phyloP scores from a whole-genome alignment of 2,888 invertebrate genomes.

The Cistogaster globosa region DNA sequence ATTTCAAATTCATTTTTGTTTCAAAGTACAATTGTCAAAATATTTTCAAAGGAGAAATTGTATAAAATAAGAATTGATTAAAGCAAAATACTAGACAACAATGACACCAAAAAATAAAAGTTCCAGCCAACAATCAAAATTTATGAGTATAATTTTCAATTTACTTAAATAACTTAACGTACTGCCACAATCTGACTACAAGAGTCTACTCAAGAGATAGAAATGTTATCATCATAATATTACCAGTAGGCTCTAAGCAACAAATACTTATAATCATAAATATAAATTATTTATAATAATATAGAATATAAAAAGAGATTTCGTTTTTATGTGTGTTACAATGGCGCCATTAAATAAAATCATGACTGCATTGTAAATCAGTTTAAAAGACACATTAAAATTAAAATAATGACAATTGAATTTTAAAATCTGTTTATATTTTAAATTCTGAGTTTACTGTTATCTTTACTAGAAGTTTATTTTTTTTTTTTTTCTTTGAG shows the following conservation, averaged over 20 bases:
- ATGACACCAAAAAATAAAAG: slow-evolving; percentile 13
- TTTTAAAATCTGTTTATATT: slow-evolving; percentile 41
- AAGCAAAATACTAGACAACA: slow-evolving; percentile 15
- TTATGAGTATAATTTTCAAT: slow-evolving; percentile 43
- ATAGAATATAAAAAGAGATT: slow-evolving; percentile 25
- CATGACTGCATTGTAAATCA: slow-evolving; percentile 72
- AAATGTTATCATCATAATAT: slow-evolving; percentile 3
- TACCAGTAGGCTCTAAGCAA: slow-evolving; percentile 17
- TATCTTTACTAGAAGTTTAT: background rate
- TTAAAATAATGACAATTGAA: slow-evolving; percentile 36
- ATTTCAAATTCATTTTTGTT: slow-evolving; percentile 30
- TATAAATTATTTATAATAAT: slow-evolving; percentile 54
- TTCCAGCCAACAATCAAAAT: slow-evolving; percentile 48
- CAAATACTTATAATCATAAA: slow-evolving; percentile 35
- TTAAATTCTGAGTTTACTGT: slow-evolving; percentile 1
- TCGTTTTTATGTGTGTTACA: slow-evolving; percentile 49
- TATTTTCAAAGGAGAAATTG: slow-evolving; percentile 7
- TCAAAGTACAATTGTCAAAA: slow-evolving; percentile 11
- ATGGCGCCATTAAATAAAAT: slow-evolving; percentile 68
- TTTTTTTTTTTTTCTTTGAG: background rate
- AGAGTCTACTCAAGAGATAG: slow-evolving; percentile 1
- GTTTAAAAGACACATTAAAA: slow-evolving; percentile 56
- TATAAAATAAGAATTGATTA: slow-evolving; percentile 31
- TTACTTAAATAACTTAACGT: slow-evolving; percentile 9
- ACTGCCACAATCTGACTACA: slow-evolving; percentile 1